These are phyloP conservation scores for Centrocercus urophasianus DNA, from an alignment of 2,113 vertebrate species.

Conservation along the genomic window DNA sequence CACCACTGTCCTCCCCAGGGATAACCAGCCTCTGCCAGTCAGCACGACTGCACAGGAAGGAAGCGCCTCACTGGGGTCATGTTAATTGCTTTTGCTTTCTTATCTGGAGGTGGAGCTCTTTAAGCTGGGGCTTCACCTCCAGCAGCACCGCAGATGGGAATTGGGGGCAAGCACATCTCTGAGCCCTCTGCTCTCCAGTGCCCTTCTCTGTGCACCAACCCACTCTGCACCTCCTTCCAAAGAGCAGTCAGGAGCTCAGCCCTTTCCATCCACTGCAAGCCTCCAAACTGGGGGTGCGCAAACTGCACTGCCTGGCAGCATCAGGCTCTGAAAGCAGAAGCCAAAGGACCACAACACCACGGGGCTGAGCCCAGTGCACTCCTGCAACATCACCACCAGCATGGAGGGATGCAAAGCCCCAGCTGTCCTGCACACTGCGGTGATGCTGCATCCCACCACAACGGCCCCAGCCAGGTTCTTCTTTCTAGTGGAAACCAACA, in stretches of 20 bases:
- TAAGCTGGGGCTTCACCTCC: background rate
- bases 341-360: background rate
- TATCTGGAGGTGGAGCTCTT: background rate
- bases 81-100: background rate
- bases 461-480: background rate
- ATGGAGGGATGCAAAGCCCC: background rate
- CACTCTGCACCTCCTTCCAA: too few relatives aligned
- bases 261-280: background rate
- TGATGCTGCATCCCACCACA: background rate
- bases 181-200: background rate
- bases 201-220: background rate
- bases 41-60: background rate
- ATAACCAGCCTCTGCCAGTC: background rate
- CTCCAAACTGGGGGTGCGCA: background rate
- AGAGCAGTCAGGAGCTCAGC: too few relatives aligned
- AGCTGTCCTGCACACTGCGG: background rate
- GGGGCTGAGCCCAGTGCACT: background rate
- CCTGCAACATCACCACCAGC: background rate
- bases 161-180: background rate
- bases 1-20: accelerated
- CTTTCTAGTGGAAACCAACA: constrained; percentile 32
- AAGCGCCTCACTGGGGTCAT: background rate
- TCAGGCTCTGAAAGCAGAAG: background rate
- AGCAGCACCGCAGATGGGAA: background rate
- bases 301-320: background rate